Evolutionary conservation across 23 tunicate species (phyloP).

Genomic region (Halocynthia aurantium): DNA sequence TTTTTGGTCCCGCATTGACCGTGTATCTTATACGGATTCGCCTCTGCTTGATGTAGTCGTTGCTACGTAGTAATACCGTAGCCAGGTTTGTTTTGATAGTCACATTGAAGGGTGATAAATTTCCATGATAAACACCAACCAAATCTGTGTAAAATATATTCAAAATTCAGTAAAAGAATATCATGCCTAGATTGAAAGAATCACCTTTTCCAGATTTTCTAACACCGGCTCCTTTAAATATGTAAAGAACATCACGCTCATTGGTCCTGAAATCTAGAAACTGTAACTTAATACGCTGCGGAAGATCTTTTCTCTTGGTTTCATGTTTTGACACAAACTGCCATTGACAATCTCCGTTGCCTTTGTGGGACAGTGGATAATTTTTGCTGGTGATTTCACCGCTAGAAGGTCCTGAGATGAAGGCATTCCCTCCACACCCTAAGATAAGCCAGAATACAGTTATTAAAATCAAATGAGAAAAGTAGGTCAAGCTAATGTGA

Average conservation of each 20-base stretch:
- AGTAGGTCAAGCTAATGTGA: not conserved
- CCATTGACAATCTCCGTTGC: conserved; percentile 86
- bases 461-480: not conserved
- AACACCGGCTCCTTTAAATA: conserved; percentile 44
- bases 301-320: not conserved
- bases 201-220: conserved; percentile 19
- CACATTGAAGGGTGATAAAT: conserved; percentile 23
- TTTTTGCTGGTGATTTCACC: conserved; percentile 44
- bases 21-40: conserved; percentile 19
- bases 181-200: not conserved
- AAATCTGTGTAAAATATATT: conserved; percentile 10
- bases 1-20: not conserved
- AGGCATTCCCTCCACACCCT: conserved; percentile 76
- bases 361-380: conserved; percentile 56
- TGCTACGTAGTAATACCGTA: conserved; percentile 54
- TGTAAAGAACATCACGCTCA: conserved; percentile 28
- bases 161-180: not conserved
- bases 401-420: conserved; percentile 19
- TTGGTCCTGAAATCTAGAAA: conserved; percentile 52
- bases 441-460: not conserved
- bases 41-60: conserved; percentile 49
- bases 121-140: conserved; percentile 29
- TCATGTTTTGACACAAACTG: conserved; percentile 17
- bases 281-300: conserved; percentile 4
- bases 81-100: conserved; percentile 29